These are phyloP conservation scores for Patella pellucida DNA, from an alignment of 2,888 invertebrate species.

Conservation along the genomic window DNA sequence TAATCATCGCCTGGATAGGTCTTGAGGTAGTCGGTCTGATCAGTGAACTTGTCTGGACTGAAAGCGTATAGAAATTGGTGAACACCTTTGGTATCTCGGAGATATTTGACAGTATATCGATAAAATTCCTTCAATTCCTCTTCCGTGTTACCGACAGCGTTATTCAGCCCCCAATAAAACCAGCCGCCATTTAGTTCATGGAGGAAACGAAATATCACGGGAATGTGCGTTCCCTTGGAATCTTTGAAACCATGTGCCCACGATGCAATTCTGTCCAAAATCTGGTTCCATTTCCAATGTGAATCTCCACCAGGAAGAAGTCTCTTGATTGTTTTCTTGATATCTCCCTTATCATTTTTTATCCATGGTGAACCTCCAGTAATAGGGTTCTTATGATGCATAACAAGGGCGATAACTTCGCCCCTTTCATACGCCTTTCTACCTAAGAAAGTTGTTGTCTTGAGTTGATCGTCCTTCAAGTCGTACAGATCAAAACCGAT, in stretches of 20 bases:
- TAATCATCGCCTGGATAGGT: conserved; percentile 38
- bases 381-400: conserved; percentile 35
- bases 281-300: conserved; percentile 25
- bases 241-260: conserved; percentile 30
- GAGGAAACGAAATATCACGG: conserved; percentile 37
- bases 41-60: conserved; percentile 31
- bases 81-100: conserved; percentile 32
- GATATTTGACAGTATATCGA: conserved; percentile 31
- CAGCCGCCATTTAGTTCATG: conserved; percentile 43
- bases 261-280: conserved; percentile 29
- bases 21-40: conserved; percentile 25
- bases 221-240: conserved; percentile 28
- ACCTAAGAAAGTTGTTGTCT: conserved; percentile 18
- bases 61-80: conserved; percentile 39
- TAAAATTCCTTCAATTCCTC: conserved; percentile 33
- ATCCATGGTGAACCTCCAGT: conserved; percentile 29
- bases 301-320: conserved; percentile 33
- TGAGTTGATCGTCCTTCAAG: conserved; percentile 13
- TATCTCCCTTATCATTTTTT: conserved; percentile 23
- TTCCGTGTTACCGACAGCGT: conserved; percentile 27
- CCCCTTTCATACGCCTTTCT: conserved; percentile 31
- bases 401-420: conserved; percentile 26
- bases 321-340: conserved; percentile 25
- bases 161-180: conserved; percentile 43
- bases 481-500: conserved; percentile 34